phyloP scores from a whole-genome alignment of 2,113 vertebrate species.

The Podocnemis expansa region DNA sequence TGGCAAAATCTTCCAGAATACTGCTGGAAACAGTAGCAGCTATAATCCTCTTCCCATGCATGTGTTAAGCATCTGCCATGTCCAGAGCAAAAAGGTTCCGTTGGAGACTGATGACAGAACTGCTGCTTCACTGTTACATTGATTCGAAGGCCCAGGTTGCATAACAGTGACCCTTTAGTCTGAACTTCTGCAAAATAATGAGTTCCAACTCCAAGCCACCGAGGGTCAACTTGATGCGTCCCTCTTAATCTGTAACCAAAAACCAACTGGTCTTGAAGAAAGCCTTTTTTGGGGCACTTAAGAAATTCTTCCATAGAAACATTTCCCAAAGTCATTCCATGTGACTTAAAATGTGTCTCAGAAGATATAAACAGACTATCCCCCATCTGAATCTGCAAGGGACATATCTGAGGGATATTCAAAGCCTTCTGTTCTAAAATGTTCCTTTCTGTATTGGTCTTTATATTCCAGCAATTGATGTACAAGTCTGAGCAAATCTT shows the following conservation, averaged over 20 bases:
- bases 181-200: slow-evolving; percentile 83
- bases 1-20: slow-evolving; percentile 86
- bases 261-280: slow-evolving; percentile 70
- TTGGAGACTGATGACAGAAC: slow-evolving; percentile 75
- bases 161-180: slow-evolving; percentile 69
- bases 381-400: slow-evolving; percentile 84
- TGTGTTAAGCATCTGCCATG: slow-evolving; percentile 82
- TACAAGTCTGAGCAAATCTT: slow-evolving; percentile 75
- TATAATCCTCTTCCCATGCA: slow-evolving; percentile 76
- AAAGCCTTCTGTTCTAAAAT: slow-evolving; percentile 13
- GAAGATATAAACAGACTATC: slow-evolving; percentile 81
- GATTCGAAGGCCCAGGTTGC: slow-evolving; percentile 80
- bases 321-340: slow-evolving; percentile 81
- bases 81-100: slow-evolving; percentile 80
- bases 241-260: slow-evolving; percentile 74
- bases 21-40: slow-evolving; percentile 77
- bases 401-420: slow-evolving; percentile 82
- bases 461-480: slow-evolving; percentile 77
- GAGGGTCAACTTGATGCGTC: slow-evolving; percentile 72
- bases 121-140: slow-evolving; percentile 82
- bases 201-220: slow-evolving; percentile 79
- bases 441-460: neutral
- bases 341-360: slow-evolving; percentile 73
- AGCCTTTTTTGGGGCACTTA: slow-evolving; percentile 69
- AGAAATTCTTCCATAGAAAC: slow-evolving; percentile 82